A percentile compares a stretch with the other conserved stretches of the same genome.
Conservation (phyloP, 2,797 vertebrate species). For the Agapornis canus region DNA sequence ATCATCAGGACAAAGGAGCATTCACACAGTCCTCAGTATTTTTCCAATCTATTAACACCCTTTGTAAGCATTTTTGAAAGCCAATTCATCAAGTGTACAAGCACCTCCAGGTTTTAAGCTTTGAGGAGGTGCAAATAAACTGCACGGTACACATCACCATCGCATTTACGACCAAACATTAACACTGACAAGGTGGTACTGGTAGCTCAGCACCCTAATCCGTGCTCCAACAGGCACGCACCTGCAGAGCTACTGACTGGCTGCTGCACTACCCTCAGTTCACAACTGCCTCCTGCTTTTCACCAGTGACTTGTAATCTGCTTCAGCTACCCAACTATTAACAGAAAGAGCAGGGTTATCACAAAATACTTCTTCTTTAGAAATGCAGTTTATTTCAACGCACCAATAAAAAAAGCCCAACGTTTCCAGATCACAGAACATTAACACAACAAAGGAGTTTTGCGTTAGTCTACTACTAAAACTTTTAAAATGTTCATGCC, state of each 20-base stretch:
- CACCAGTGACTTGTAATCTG: fast-evolving
- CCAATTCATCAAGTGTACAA: neutral
- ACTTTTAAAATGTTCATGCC: conserved; percentile 72
- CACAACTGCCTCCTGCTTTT: neutral
- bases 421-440: conserved; percentile 72
- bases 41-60: neutral
- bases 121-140: neutral
- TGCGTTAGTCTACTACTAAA: conserved; percentile 72
- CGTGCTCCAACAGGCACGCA: neutral
- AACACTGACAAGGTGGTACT: neutral
- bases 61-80: neutral
- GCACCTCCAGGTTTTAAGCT: neutral
- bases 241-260: fast-evolving
- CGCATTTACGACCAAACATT: neutral
- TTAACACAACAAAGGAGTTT: conserved; percentile 75
- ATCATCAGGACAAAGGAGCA: neutral
- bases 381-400: conserved; percentile 81
- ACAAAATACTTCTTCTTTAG: conserved; percentile 72
- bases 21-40: neutral
- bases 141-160: neutral
- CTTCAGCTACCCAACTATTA: neutral
- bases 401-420: conserved; percentile 77
- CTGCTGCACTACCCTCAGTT: fast-evolving
- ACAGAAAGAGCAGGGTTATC: conserved; percentile 41
- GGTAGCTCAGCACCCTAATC: too few relatives aligned